Evolutionary conservation across 2,113 vertebrate species (phyloP), one percentile per base, ranked within the genome.

Genomic region (Ptyas mucosa): DNA sequence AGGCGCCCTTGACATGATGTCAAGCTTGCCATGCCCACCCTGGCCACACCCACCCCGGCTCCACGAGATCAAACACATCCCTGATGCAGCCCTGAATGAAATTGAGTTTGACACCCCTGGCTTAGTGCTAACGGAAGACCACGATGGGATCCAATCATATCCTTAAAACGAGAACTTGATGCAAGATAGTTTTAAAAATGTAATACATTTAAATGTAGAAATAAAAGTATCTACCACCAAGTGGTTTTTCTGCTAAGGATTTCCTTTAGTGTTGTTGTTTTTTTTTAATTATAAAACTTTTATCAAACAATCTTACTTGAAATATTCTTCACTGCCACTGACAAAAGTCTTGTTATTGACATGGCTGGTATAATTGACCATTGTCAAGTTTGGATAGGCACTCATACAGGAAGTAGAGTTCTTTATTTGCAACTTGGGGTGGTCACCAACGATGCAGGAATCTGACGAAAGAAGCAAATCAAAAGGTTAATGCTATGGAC

Each of bases 261-360:
- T 96, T 95, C 1, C 21, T 87, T 57, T 21, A 85, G 92, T 20
- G 89, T 5, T n/a, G 54, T 1, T 75, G 89, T 24, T 26, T 58
- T 75, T 90, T 24, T 26, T 58, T 8, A 21, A 81, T 20, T 8
- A 52, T 10, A 1, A 0, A 4, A 52, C 0, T 43, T 85, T 91
- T 86, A 21, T 4, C 23, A 91, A 95, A 93, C 93, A 6, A 6
- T 97, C 99, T 99, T 98, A 99, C 99, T 99, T 99, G 98, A 99
- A 99, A 94, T 99, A 99, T 91, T 99, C 99, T 97, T 99, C 99
- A 18, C 99, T 99, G 81, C 99, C 99, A 93, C 99, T 99, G 98
- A 99, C 99, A 75, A 99, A 99, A 0, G 98, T 99, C 96, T 99
- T 98, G 97, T 99, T 99, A 85, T 99, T 99, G 87, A 95, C 96